Conservation (phyloP, 2,113 vertebrate genomes). For the Neogobius melanostomus region DNA sequence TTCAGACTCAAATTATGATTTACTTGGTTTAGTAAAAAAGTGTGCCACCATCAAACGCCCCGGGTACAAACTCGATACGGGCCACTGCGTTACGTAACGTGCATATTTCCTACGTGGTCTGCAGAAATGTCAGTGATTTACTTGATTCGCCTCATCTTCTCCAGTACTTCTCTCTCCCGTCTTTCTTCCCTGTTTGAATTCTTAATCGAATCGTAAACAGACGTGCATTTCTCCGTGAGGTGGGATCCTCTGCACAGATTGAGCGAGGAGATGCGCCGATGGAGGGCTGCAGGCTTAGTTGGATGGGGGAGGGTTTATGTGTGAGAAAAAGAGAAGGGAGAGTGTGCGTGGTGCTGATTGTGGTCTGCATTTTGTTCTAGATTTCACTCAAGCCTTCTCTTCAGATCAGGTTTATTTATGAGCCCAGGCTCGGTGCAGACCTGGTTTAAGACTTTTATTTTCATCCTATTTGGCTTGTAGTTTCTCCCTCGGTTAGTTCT, state of each 20-base stretch:
- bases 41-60: too few species aligned
- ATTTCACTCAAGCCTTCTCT: too few species aligned
- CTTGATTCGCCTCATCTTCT: conserved; percentile 17
- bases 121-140: neutral
- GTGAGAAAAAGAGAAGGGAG: neutral
- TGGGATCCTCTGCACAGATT: conserved; percentile 52
- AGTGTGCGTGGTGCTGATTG: too few species aligned
- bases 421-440: too few species aligned
- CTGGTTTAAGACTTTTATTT: too few species aligned
- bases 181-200: conserved; percentile 56
- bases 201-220: conserved; percentile 61
- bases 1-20: neutral
- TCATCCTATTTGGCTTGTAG: too few species aligned
- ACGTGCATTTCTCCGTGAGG: conserved; percentile 54
- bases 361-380: too few species aligned
- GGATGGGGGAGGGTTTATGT: conserved; percentile 10
- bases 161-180: conserved; percentile 34
- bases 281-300: neutral
- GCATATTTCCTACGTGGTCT: neutral
- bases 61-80: too few species aligned
- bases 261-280: conserved; percentile 15
- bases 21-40: too few species aligned
- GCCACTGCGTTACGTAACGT: neutral
- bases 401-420: too few species aligned
- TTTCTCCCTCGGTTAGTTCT: too few species aligned